Evolutionary conservation across 1,140 invertebrate species (phyloP).

Genomic region (Halotydeus destructor): DNA sequence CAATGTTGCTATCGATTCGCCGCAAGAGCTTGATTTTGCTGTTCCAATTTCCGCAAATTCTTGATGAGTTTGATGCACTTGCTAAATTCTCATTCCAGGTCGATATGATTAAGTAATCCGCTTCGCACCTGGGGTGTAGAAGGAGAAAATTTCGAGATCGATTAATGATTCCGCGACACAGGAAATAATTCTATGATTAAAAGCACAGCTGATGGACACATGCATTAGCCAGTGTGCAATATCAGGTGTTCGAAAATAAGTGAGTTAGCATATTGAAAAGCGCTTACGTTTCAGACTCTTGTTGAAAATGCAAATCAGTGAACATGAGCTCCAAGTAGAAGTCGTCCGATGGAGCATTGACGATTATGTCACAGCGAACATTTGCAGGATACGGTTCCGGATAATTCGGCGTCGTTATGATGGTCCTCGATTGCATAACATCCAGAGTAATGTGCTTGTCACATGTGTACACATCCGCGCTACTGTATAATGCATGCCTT

Average conservation of each 20-base stretch:
- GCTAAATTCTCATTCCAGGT: conserved; percentile 30
- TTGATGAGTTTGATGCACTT: conserved; percentile 9
- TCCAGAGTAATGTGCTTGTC: no score
- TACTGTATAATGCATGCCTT: no score
- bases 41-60: conserved; percentile 49
- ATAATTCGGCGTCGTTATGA: conserved; percentile 41
- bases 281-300: conserved; percentile 39
- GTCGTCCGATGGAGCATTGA: conserved; percentile 33
- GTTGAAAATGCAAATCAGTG: conserved; percentile 42
- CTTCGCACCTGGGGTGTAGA: conserved; percentile 24
- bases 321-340: conserved; percentile 39
- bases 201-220: neutral
- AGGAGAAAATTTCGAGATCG: conserved; percentile 14
- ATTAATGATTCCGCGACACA: neutral
- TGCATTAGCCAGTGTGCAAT: conserved; percentile 1
- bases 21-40: conserved; percentile 43
- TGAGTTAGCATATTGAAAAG: conserved; percentile 1
- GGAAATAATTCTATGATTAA: conserved; percentile 6
- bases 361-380: conserved; percentile 38
- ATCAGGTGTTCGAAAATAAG: conserved; percentile 1
- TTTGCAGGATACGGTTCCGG: conserved; percentile 45
- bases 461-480: no score
- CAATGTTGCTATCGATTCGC: conserved; percentile 22
- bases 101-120: neutral
- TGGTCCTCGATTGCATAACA: no score